These are phyloP conservation scores for Pseudolaguvia tuberculata DNA, from an alignment of 2,113 vertebrate genomes.

Conservation along the genomic window DNA sequence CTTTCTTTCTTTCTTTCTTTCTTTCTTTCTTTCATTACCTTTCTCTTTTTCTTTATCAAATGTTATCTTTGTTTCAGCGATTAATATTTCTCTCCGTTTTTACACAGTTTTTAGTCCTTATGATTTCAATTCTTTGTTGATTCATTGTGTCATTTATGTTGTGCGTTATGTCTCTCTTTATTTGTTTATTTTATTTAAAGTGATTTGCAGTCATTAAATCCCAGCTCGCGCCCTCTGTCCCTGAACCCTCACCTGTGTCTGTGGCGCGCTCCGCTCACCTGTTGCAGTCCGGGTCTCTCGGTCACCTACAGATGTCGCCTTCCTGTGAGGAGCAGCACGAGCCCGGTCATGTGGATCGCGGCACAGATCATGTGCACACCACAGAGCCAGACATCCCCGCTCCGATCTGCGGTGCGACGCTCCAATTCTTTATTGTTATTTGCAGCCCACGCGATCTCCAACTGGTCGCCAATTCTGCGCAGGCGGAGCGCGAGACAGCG, in stretches of 20 bases:
- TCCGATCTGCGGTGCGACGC: conserved; percentile 16
- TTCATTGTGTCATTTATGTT: background rate
- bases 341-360: conserved; percentile 64
- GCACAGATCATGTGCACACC: conserved; percentile 63
- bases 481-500: conserved; percentile 70
- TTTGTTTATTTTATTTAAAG: too few species aligned
- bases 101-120: too few species aligned
- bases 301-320: conserved; percentile 69
- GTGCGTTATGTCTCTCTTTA: background rate
- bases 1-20: background rate
- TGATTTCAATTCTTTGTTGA: too few species aligned
- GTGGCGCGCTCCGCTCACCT: conserved; percentile 59
- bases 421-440: background rate
- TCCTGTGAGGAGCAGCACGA: conserved; percentile 67
- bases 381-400: conserved; percentile 47
- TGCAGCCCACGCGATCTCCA: conserved; percentile 61
- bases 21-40: background rate
- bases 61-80: background rate
- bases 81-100: background rate
- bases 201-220: too few species aligned
- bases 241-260: conserved; percentile 2
- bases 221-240: too few species aligned
- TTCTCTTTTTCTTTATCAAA: background rate
- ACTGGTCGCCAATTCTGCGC: conserved; percentile 76
- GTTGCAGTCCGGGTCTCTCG: conserved; percentile 58